Percentiles rank a stretch among this genome's conserved stretches.
Conservation (phyloP, 1,140 invertebrate species). For the Leguminivora glycinivorella region DNA sequence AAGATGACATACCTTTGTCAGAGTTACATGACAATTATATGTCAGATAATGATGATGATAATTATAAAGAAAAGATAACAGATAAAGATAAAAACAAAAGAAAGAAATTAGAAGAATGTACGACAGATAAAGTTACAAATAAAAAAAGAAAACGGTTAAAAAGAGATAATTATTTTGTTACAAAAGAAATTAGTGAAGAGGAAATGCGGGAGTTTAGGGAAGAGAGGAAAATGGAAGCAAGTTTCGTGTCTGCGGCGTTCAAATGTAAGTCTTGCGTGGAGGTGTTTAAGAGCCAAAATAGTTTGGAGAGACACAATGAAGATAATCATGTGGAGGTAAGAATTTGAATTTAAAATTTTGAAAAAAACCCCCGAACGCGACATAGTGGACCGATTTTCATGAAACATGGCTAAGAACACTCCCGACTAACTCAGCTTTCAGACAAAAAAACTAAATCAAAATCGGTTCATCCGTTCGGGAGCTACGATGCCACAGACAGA, state of each 20-base stretch:
- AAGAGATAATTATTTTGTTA: constrained; percentile 34
- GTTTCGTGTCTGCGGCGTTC: constrained; percentile 35
- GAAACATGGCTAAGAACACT: too few species aligned
- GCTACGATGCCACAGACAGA: too few species aligned
- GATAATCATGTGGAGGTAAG: constrained; percentile 45
- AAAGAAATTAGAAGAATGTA: constrained; percentile 27
- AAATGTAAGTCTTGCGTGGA: constrained; percentile 56
- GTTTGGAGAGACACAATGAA: constrained; percentile 45
- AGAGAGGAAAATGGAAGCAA: constrained; percentile 30
- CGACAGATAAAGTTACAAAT: constrained; percentile 11
- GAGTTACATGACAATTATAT: constrained; percentile 40
- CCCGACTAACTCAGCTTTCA: too few species aligned
- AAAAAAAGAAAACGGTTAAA: constrained; percentile 27
- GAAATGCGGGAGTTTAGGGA: constrained; percentile 40
- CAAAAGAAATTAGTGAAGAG: constrained; percentile 34
- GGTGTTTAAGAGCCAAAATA: constrained; percentile 43
- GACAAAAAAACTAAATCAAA: too few species aligned
- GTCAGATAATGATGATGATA: constrained; percentile 23
- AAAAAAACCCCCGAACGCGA: too few species aligned
- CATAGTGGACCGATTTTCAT: too few species aligned
- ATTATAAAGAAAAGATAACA: constrained; percentile 25
- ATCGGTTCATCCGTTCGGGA: too few species aligned
- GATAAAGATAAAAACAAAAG: constrained; percentile 31
- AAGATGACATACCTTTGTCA: constrained; percentile 54
- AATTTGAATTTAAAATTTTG: neutral